Evolutionary conservation across 2,888 invertebrate genomes (phyloP), one percentile per base, ranked within the genome.

Genomic region (Hoplodrina ambigua): DNA sequence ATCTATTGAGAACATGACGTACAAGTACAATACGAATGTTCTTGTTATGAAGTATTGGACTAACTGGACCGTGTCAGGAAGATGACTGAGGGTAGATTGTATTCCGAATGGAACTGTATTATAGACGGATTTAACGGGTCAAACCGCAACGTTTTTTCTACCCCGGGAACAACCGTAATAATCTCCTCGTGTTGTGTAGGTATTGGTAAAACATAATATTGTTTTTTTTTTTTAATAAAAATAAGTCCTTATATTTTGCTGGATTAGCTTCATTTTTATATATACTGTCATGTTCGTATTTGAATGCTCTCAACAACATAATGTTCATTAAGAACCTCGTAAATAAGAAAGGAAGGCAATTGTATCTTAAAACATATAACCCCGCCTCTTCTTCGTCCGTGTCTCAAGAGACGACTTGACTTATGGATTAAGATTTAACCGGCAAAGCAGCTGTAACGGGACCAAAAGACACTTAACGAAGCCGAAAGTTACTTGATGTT

Each of bases 1-100:
- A 87, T 90, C 86, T 88, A 87, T 88, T 80, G 83, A 83, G 83
- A 85, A 87, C 87, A 87, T 86, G 85, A 84, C 87, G 86, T 83
- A 86, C 82, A 78, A 84, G 78, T 81, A 77, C 71, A 81, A 81
- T 78, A 75, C 69, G 71, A 81, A 76, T 80, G 69, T 70, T 75
- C 55, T 80, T 74, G 71, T 70, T 78, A 78, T 71, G 76, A 75
- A 81, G 74, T 81, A 75, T 70, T 74, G 76, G 64, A 57, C 61
- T 19, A 58, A 53, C 60, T 64, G 75, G 74, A 73, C 74, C 72
- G 60, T 70, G 63, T 50, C 33, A 19, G 44, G 30, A 58, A 59
- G 33, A 65, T 19, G 72, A 53, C 71, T 70, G 46, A 25, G 73
- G 17, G 20, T 13, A 69, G 64, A 81, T 74, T 72, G 59, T 60